Evolutionary conservation across 2,113 vertebrate species (phyloP).

Genomic region (Drymodes brunneopygia): DNA sequence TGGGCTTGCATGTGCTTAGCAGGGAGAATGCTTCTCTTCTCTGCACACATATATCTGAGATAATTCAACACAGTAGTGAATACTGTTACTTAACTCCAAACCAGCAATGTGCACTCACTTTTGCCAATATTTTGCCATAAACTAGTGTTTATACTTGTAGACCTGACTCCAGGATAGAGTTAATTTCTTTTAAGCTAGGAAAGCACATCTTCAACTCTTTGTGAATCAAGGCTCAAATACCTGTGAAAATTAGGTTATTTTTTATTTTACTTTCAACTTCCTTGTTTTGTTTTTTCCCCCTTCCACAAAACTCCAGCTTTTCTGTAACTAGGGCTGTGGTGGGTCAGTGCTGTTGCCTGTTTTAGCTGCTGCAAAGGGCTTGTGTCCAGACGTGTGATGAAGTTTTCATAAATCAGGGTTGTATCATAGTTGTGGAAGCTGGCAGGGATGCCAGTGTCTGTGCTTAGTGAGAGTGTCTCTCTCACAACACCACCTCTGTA

Average conservation of each 20-base stretch:
- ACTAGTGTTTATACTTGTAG: not conserved
- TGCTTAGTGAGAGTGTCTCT: not conserved
- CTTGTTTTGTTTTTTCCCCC: not conserved
- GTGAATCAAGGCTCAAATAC: not conserved
- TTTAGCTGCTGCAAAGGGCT: not conserved
- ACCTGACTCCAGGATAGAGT: not conserved
- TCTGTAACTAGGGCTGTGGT: not conserved
- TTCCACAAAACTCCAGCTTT: not conserved
- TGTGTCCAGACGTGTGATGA: not conserved
- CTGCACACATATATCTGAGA: rapidly evolving
- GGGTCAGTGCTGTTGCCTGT: not conserved
- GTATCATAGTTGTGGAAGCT: not conserved
- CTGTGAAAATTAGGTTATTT: not conserved
- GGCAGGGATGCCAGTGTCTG: not conserved
- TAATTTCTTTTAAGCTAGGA: not conserved
- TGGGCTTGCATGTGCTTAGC: not conserved
- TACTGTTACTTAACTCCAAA: not conserved
- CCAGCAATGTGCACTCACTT: not conserved
- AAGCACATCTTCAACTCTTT: not conserved
- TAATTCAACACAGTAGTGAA: not conserved
- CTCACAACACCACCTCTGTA: not conserved
- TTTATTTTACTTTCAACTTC: not conserved
- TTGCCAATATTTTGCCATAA: not conserved
- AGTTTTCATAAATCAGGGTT: not conserved
- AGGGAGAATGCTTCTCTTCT: not conserved